These are phyloP conservation scores for Agriopis leucophaearia DNA, from an alignment of 2,888 invertebrate species.

Conservation along the genomic window DNA sequence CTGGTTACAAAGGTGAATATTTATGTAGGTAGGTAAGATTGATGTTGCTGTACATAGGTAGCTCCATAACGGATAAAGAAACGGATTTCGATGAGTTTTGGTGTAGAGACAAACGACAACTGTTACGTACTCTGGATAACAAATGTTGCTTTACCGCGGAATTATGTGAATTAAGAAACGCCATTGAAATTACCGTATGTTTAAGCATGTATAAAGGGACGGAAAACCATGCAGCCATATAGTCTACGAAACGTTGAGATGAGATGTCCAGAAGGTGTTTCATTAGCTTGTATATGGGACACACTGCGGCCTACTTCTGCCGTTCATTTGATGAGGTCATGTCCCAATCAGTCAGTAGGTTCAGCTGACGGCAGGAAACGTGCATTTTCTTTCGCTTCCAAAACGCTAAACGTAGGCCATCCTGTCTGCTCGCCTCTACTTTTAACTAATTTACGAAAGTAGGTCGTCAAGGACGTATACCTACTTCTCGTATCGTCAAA, in stretches of 20 bases:
- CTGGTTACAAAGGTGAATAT: constrained; percentile 9
- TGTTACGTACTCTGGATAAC: not conserved
- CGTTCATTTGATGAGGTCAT: constrained; percentile 69
- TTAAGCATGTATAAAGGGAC: no score
- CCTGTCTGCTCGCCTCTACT: constrained; percentile 53
- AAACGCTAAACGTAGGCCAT: constrained; percentile 61
- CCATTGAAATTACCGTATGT: no score
- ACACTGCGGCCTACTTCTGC: constrained; percentile 57
- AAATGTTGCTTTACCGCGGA: no score
- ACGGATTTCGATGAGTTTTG: not conserved
- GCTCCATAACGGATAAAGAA: not conserved
- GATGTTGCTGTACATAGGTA: not conserved
- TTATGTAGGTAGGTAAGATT: not conserved
- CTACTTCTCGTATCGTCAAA: not conserved
- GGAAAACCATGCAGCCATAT: no score
- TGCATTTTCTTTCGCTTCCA: constrained; percentile 64
- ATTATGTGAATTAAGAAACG: no score
- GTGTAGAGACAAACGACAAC: not conserved
- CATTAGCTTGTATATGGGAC: constrained; percentile 23
- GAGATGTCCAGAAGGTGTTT: constrained; percentile 8
- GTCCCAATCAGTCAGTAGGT: constrained; percentile 61
- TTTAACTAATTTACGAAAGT: constrained; percentile 61
- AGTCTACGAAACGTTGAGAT: not conserved
- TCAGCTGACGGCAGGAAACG: constrained; percentile 67
- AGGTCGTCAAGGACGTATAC: constrained; percentile 52